Evolutionary conservation across 2,888 invertebrate genomes (phyloP).

Genomic region (Acrobasis suavella): DNA sequence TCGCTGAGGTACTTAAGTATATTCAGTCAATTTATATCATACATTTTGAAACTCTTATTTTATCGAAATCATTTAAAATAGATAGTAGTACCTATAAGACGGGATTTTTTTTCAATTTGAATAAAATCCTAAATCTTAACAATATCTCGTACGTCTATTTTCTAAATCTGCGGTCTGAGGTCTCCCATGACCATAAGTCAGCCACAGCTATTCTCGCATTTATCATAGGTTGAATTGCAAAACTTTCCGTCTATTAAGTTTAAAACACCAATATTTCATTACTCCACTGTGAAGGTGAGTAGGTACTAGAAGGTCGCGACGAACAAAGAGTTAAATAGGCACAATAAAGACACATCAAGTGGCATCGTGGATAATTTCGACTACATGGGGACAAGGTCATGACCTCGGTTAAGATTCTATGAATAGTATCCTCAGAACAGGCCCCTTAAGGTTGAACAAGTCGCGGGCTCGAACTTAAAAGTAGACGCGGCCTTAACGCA

Average conservation of each 20-base stretch:
- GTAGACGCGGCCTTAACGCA: too few relatives aligned
- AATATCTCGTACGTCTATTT: neutral
- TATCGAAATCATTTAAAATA: too few relatives aligned
- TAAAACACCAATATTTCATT: conserved; percentile 38
- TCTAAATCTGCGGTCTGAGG: conserved; percentile 9
- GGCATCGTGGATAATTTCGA: neutral
- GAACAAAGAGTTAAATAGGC: conserved; percentile 17
- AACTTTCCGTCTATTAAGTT: conserved; percentile 34
- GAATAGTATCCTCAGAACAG: neutral
- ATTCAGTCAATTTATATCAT: too few relatives aligned
- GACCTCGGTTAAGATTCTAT: conserved; percentile 2
- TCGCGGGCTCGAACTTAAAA: too few relatives aligned
- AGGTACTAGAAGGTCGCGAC: conserved; percentile 19
- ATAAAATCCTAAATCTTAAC: too few relatives aligned
- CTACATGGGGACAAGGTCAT: conserved; percentile 5
- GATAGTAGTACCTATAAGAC: too few relatives aligned
- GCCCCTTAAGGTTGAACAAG: too few relatives aligned
- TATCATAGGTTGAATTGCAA: conserved; percentile 32
- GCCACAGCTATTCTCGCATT: conserved; percentile 2
- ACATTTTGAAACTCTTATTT: too few relatives aligned
- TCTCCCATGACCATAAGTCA: conserved; percentile 25
- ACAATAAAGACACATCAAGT: conserved; percentile 18
- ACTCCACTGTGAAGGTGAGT: conserved; percentile 29
- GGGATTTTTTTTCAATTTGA: too few relatives aligned
- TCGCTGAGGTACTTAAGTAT: too few relatives aligned